A percentile compares a stretch with the other conserved stretches of the same genome.
These are phyloP conservation scores for Tetrapedia diversipes DNA, from an alignment of 2,888 invertebrate species.

Conservation along the genomic window DNA sequence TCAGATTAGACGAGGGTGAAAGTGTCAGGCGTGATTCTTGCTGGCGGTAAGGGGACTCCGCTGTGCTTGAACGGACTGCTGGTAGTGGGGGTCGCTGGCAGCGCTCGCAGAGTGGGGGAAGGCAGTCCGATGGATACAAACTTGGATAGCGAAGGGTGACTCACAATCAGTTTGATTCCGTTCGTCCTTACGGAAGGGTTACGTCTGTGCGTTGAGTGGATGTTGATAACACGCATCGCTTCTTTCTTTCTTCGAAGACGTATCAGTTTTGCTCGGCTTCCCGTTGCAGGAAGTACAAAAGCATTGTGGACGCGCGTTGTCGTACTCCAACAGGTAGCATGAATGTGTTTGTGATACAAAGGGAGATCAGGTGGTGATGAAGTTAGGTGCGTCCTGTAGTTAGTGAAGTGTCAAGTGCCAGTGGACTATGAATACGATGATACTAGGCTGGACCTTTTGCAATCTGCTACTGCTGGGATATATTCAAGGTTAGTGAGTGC, in stretches of 20 bases:
- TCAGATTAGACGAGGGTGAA: slow-evolving; percentile 36
- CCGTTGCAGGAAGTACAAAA: neutral
- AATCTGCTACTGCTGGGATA: slow-evolving; percentile 41
- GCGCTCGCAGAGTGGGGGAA: neutral
- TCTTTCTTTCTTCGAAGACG: neutral
- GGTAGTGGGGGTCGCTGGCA: slow-evolving; percentile 47
- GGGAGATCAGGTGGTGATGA: slow-evolving; percentile 21
- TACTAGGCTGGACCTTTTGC: slow-evolving; percentile 41
- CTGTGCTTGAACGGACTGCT: too few relatives aligned
- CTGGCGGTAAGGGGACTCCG: too few relatives aligned
- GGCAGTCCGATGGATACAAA: slow-evolving; percentile 47
- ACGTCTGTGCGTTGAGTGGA: neutral
- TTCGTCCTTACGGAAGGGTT: slow-evolving; percentile 34
- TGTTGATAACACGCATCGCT: slow-evolving; percentile 19
- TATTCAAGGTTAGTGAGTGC: slow-evolving; percentile 52
- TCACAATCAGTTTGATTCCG: slow-evolving; percentile 61
- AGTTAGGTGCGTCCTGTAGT: slow-evolving; percentile 16
- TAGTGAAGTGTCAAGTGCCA: slow-evolving; percentile 40
- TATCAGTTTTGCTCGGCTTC: neutral
- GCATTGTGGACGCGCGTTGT: neutral
- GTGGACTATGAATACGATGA: slow-evolving; percentile 45
- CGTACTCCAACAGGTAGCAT: slow-evolving; percentile 7
- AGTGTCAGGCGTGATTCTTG: too few relatives aligned
- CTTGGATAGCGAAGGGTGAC: slow-evolving; percentile 47
- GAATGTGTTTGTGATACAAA: slow-evolving; percentile 52